Conservation (phyloP, 2,888 invertebrate genomes). For the Lathronympha strigana region DNA sequence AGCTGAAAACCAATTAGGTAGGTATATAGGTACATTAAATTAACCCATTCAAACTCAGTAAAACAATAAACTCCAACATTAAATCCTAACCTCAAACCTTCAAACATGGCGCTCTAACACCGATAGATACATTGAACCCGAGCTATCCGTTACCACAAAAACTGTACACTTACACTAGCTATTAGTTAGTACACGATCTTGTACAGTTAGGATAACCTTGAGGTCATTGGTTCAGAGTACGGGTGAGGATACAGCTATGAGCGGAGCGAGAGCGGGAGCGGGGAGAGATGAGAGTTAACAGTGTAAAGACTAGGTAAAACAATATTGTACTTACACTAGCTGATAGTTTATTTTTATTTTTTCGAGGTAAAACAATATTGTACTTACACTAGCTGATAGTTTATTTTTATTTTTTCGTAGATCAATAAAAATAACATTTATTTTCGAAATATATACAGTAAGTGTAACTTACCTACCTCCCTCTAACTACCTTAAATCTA, state of each 20-base stretch:
- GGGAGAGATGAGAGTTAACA: not conserved
- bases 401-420: too few relatives aligned
- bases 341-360: too few relatives aligned
- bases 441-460: too few relatives aligned
- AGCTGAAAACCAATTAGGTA: too few relatives aligned
- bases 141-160: constrained; percentile 37
- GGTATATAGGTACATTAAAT: too few relatives aligned
- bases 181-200: constrained; percentile 46
- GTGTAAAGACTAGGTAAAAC: too few relatives aligned
- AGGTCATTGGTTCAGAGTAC: constrained; percentile 50
- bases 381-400: not conserved
- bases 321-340: too few relatives aligned
- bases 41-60: too few relatives aligned
- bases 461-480: too few relatives aligned
- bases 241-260: not conserved
- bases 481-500: too few relatives aligned
- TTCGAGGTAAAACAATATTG: not conserved
- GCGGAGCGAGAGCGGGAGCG: constrained; percentile 30
- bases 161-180: constrained; percentile 27
- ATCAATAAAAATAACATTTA: too few relatives aligned
- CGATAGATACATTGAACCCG: constrained; percentile 33
- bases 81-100: constrained; percentile 7
- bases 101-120: constrained; percentile 7
- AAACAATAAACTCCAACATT: constrained; percentile 3
- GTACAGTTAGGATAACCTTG: constrained; percentile 47